Evolutionary conservation across 2,113 vertebrate species (phyloP).

Genomic region (Protobothrops flavoviridis): DNA sequence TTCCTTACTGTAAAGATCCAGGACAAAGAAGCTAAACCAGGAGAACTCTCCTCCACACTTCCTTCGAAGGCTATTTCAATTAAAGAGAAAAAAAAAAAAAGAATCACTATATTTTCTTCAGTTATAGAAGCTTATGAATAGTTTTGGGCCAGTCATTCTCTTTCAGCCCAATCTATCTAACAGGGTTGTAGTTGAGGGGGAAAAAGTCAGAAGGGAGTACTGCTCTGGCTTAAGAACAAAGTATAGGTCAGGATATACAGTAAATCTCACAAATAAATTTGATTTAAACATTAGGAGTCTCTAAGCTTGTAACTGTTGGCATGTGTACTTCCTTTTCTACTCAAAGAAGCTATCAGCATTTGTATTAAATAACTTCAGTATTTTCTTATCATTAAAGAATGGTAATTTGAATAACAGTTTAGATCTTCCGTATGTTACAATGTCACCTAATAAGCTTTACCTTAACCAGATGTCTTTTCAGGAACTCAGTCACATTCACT

Average conservation of each 20-base stretch:
- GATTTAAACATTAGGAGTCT: not conserved
- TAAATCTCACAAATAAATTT: not conserved
- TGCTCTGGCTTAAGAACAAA: not conserved
- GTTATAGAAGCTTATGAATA: not conserved
- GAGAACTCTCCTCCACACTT: constrained; percentile 3
- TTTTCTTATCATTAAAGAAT: rapidly evolving
- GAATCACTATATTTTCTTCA: not conserved
- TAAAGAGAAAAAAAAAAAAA: not conserved
- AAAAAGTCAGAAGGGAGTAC: not conserved
- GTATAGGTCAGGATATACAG: not conserved
- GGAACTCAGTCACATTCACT: not conserved
- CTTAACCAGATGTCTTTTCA: not conserved
- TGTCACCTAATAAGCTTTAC: constrained; percentile 5
- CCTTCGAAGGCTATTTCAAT: not conserved
- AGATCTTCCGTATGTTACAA: not conserved
- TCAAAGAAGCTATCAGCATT: not conserved
- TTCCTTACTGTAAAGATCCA: not conserved
- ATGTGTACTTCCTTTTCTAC: not conserved
- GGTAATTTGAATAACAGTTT: not conserved
- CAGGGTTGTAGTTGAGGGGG: not conserved
- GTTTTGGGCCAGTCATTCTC: not conserved
- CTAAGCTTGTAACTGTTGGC: not conserved
- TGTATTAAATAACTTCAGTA: not conserved
- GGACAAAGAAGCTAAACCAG: not conserved
- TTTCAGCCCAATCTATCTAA: not conserved